Evolutionary conservation across 2,888 invertebrate genomes (phyloP), one percentile per base, ranked within the genome.

Genomic region (Catotricha subobsoleta): DNA sequence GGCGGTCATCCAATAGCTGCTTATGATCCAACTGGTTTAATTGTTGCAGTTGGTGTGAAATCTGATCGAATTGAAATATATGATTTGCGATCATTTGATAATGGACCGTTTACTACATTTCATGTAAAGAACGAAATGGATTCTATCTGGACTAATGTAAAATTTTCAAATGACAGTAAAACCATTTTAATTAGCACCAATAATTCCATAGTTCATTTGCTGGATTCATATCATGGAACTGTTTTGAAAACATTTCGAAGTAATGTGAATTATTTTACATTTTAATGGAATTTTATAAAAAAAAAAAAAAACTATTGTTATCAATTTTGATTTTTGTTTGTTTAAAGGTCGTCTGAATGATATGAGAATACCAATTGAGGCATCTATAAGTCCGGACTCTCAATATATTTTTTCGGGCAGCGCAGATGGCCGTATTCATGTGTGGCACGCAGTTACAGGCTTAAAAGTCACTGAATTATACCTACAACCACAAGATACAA

Each of bases 401-500:
- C 92, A 95, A 59, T 98, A 91, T 60, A 88, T 98, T 44, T 92
- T 97, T 59, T 91, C 92, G 56, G 97, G 98, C 8, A 95, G 95
- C 18, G 90, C 94, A 10, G 97, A 98, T 67, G 94, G 95, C 0
- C 71, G 86, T 47, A 83, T 99, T 12, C 92, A 97, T 61, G 84
- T 92, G 15, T 99, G 97, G 95, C 92, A 92, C 66, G 91, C 92
- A 5, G 91, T 92, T 57, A 91, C 86, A 0, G 97, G 97, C 2
- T 81, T 80, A 51, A 90, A 90, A 67, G 79, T 86, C 36, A 83
- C 88, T 59, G 83, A 86, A 7, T 66, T 90, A 16, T 86, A 82
- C 60, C 90, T 87, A 10, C 94, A 95, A 58, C 94, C 95, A 62
- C 88, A 90, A 2, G 90, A 86, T 1, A 91, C 95, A 0, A 91